Evolutionary conservation across 1,140 invertebrate species (phyloP), one percentile per base, ranked within the genome.

Genomic region (Laupala kohalensis): DNA sequence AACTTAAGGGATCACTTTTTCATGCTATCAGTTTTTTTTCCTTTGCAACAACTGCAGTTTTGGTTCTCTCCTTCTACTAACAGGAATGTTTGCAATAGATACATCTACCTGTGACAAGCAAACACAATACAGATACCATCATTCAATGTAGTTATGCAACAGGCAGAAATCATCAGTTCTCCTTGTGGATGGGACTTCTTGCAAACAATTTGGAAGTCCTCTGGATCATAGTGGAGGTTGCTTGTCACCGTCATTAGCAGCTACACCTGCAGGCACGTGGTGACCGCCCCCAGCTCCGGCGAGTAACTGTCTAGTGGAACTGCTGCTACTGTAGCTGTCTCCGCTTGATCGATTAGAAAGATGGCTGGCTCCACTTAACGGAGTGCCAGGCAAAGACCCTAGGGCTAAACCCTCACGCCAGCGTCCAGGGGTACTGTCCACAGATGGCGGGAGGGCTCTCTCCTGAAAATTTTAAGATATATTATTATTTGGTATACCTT

Each of bases 291-390:
- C 66, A 13, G 37, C 25, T 64, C 27, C 25, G n/a, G 86, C 81
- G 29, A 89, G 80, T 70, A 90, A 78, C 75, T 89, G 86, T 28
- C 87, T 84, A 2, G 89, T 89, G 62, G 88, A 90, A 9, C 88
- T 89, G 67, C 86, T 86, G 15, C 88, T 90, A 75, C 88, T 89
- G 79, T 89, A 90, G 77, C 88, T 90, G 75, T 91, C 89, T 68
- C 86, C 87, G 69, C 88, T 90, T 74, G 88, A 89, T 69, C 88
- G 84, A 25, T 77, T 75, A 68, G 76, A 78, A 26, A 71, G 84
- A 73, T 88, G 87, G 74, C 87, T 89, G 3, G 86, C 83, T 72
- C 84, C 82, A 67, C 86, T 87, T 37, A 89, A 78, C 4, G 89
- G 88, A 23, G 88, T 90, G 67, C 88, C 88, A 75, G 82, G 25